These are phyloP conservation scores for Porites cylindrica DNA, from an alignment of 92 coral and sea anemone genomes.

Conservation along the genomic window DNA sequence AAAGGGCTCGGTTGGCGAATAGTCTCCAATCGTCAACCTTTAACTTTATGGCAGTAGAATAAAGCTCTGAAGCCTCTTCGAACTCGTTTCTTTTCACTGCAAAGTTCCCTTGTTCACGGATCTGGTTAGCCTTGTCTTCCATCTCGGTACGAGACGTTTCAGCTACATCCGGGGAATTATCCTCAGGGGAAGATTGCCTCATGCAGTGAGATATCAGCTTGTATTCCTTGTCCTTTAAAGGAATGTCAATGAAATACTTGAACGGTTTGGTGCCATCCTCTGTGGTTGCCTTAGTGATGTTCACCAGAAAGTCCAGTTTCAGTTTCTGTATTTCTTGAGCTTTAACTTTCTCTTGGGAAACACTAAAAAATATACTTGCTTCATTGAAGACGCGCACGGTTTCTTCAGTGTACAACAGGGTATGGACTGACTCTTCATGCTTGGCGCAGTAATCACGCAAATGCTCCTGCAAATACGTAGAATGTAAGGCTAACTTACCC, in stretches of 20 bases:
- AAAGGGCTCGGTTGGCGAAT: constrained; percentile 50
- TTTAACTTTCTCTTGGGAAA: no score
- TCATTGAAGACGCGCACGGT: constrained; percentile 47
- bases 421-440: no score
- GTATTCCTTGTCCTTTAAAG: constrained; percentile 32
- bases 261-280: constrained; percentile 18
- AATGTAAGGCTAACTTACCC: constrained; percentile 65
- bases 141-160: background rate
- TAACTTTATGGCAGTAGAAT: background rate
- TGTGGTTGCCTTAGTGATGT: constrained; percentile 19
- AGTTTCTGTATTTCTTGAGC: constrained; percentile 1
- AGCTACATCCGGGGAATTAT: background rate
- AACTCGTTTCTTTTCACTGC: constrained; percentile 51
- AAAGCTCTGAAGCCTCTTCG: constrained; percentile 56
- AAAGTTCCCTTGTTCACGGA: constrained; percentile 64
- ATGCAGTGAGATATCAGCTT: constrained; percentile 74
- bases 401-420: no score
- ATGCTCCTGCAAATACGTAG: constrained; percentile 62
- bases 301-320: constrained; percentile 49
- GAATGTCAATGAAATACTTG: no score
- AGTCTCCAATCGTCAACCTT: constrained; percentile 40
- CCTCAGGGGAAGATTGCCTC: background rate
- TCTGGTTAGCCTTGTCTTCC: constrained; percentile 47
- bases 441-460: constrained; percentile 24
- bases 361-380: constrained; percentile 72